These are phyloP conservation scores for Deroplatys truncata DNA, from an alignment of 2,888 invertebrate genomes.

Conservation along the genomic window DNA sequence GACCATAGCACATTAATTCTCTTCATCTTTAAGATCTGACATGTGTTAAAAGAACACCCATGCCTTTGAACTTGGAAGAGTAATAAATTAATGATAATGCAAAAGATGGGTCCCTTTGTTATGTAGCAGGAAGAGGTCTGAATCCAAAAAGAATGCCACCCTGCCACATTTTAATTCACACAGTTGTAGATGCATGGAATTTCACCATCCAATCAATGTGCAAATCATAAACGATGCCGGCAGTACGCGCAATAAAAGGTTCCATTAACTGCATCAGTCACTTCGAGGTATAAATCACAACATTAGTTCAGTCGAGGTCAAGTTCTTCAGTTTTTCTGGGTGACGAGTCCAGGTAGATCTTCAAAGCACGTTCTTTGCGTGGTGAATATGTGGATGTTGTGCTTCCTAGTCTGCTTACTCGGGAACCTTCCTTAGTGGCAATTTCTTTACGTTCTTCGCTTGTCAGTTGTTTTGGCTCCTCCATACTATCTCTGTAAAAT, in stretches of 20 bases:
- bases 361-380: constrained; percentile 65
- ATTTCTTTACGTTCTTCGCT: constrained; percentile 60
- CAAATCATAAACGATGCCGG: neutral
- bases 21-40: neutral
- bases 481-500: constrained; percentile 56
- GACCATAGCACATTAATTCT: neutral
- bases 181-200: neutral
- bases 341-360: constrained; percentile 62
- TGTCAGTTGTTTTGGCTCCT: constrained; percentile 54
- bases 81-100: constrained; percentile 1
- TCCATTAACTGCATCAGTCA: neutral
- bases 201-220: constrained; percentile 1
- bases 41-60: neutral
- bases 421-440: constrained; percentile 51
- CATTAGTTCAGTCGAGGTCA: constrained; percentile 24
- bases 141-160: constrained; percentile 16
- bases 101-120: neutral
- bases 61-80: neutral
- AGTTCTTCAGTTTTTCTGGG: constrained; percentile 29
- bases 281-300: constrained; percentile 2
- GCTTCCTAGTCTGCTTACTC: constrained; percentile 46
- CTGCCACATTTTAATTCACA: constrained; percentile 5
- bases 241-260: neutral
- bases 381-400: constrained; percentile 52
- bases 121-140: constrained; percentile 9